Evolutionary conservation across 1,140 invertebrate species (phyloP).

Genomic region (Dolichoris vasculosae): DNA sequence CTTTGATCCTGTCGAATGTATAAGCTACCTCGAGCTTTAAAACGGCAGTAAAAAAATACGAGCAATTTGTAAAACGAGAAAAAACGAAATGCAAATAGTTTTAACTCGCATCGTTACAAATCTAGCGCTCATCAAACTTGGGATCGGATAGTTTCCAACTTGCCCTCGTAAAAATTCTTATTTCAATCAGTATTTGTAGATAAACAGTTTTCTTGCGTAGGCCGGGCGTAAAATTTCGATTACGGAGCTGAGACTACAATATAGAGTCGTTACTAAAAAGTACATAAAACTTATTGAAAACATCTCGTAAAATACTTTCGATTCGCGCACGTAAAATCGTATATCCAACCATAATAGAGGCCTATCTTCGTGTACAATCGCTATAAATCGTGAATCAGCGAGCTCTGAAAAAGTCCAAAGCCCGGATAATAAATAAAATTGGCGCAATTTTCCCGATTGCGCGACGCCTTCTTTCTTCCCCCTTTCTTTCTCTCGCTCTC

Average conservation of each 20-base stretch:
- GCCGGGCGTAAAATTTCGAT: neutral
- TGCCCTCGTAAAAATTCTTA: neutral
- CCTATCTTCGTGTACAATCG: neutral
- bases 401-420: neutral
- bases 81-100: neutral
- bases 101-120: neutral
- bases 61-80: neutral
- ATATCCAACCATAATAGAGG: neutral
- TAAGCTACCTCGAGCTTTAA: neutral
- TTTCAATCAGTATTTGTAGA: neutral
- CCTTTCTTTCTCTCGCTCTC: no score
- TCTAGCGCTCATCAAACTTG: neutral
- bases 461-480: neutral
- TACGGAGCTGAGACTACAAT: neutral
- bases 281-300: slow-evolving; percentile 41
- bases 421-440: slow-evolving; percentile 26
- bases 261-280: slow-evolving; percentile 12
- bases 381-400: slow-evolving; percentile 7
- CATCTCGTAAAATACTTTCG: slow-evolving; percentile 1
- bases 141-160: neutral
- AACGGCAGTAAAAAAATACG: neutral
- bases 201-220: neutral
- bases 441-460: slow-evolving; percentile 14
- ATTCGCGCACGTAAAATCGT: neutral
- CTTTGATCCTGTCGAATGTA: neutral